phyloP scores from a whole-genome alignment of 2,888 invertebrate species.

The Vesta saturnalis region DNA sequence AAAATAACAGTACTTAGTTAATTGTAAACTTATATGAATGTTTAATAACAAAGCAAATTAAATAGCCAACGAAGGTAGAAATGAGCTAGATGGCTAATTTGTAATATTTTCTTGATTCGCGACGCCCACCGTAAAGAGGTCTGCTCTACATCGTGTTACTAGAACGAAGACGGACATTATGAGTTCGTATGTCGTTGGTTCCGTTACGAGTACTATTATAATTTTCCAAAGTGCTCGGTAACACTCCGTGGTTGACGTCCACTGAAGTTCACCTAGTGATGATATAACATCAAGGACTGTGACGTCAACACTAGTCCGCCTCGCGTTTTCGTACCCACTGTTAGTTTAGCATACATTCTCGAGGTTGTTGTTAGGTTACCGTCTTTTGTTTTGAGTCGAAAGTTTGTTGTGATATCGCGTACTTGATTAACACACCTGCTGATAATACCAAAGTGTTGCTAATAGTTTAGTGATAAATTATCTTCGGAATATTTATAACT shows the following conservation, averaged over 20 bases:
- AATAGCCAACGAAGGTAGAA: not conserved
- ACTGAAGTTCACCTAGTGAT: slow-evolving; percentile 37
- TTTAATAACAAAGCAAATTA: too few species aligned
- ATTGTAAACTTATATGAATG: not conserved
- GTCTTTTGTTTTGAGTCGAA: not conserved
- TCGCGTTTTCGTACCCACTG: slow-evolving; percentile 42
- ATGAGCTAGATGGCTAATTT: not conserved
- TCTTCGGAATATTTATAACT: slow-evolving; percentile 22
- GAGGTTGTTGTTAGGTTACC: slow-evolving; percentile 9
- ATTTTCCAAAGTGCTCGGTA: slow-evolving; percentile 14
- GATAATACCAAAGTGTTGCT: not conserved
- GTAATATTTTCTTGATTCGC: not conserved
- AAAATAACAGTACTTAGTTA: not conserved
- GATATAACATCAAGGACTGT: slow-evolving; percentile 48
- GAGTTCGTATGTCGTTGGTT: not conserved
- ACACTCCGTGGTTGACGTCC: slow-evolving; percentile 31
- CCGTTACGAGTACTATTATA: not conserved
- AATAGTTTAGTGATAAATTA: not conserved
- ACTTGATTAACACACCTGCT: not conserved
- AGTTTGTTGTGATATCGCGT: not conserved
- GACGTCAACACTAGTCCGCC: slow-evolving; percentile 47
- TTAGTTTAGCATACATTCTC: slow-evolving; percentile 39
- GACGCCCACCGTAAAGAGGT: not conserved
- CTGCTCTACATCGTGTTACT: not conserved
- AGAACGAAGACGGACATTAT: not conserved